These are phyloP conservation scores for Charaxes varanes DNA, from an alignment of 1,140 invertebrate genomes.

Conservation along the genomic window DNA sequence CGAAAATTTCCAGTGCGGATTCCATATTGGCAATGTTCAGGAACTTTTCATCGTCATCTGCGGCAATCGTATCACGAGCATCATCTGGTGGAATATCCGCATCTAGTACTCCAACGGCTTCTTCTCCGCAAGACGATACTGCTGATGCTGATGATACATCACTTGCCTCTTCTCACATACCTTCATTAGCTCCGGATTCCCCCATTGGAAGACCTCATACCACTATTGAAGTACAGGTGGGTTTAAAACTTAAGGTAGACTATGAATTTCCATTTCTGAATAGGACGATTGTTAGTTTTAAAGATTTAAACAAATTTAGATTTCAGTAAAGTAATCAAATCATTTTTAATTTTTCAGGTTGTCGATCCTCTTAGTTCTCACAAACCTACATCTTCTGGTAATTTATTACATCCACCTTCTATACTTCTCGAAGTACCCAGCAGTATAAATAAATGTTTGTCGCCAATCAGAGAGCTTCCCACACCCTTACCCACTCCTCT, in stretches of 20 bases:
- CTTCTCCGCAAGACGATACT: slow-evolving; percentile 80
- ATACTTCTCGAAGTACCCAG: slow-evolving; percentile 83
- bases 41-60: slow-evolving; percentile 76
- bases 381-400: slow-evolving; percentile 71
- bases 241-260: slow-evolving; percentile 1
- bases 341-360: slow-evolving; percentile 54
- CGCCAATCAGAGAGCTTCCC: slow-evolving; percentile 82
- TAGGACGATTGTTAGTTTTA: too few species aligned
- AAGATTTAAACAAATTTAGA: not conserved
- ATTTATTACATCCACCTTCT: slow-evolving; percentile 78
- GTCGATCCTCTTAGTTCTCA: slow-evolving; percentile 79
- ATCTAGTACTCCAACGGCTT: slow-evolving; percentile 78
- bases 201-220: slow-evolving; percentile 66
- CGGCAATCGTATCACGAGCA: slow-evolving; percentile 69
- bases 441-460: slow-evolving; percentile 81
- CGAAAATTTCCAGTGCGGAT: slow-evolving; percentile 81
- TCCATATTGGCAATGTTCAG: slow-evolving; percentile 84
- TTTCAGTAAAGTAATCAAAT: not conserved
- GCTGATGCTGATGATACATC: slow-evolving; percentile 78
- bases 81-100: slow-evolving; percentile 76
- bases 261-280: not conserved
- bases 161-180: slow-evolving; percentile 75
- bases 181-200: slow-evolving; percentile 76
- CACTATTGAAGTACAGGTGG: slow-evolving; percentile 78
- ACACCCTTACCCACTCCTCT: slow-evolving; percentile 81